A percentile compares a stretch with the other conserved stretches of the same genome.
phyloP scores from a whole-genome alignment of 2,113 vertebrate genomes.

The Myrmophylax atrothorax region DNA sequence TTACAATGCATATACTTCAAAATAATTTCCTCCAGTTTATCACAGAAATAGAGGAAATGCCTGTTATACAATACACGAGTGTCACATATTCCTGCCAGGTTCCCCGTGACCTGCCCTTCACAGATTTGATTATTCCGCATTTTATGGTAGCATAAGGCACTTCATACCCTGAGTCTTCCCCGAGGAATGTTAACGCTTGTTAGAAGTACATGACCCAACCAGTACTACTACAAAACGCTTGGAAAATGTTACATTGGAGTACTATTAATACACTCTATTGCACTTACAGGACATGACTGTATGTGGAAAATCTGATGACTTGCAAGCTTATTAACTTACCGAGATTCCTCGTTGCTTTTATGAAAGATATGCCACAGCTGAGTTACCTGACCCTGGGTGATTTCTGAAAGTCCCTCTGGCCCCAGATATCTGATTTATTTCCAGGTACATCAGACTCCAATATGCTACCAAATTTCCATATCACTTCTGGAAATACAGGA shows the following conservation, averaged over 20 bases:
- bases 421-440: not conserved
- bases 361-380: not conserved
- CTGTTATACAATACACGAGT: not conserved
- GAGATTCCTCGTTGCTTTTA: not conserved
- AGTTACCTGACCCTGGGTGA: not conserved
- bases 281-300: not conserved
- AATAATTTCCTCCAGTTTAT: not conserved
- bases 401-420: not conserved
- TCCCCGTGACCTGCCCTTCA: not conserved
- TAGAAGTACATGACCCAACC: slow-evolving; percentile 37
- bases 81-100: slow-evolving; percentile 5
- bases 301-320: slow-evolving; percentile 23
- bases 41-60: not conserved
- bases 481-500: not conserved
- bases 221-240: slow-evolving; percentile 42
- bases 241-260: slow-evolving; percentile 46
- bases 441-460: not conserved
- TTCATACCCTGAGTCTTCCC: slow-evolving; percentile 27
- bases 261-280: slow-evolving; percentile 37
- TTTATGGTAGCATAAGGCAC: slow-evolving; percentile 15
- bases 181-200: not conserved
- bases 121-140: slow-evolving; percentile 7
- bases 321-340: slow-evolving; percentile 3
- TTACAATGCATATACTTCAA: not conserved
- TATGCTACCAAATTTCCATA: not conserved